A percentile compares a stretch with the other conserved stretches of the same genome.
phyloP scores from a whole-genome alignment of 2,888 invertebrate genomes.

The Sminthurides aquaticus region DNA sequence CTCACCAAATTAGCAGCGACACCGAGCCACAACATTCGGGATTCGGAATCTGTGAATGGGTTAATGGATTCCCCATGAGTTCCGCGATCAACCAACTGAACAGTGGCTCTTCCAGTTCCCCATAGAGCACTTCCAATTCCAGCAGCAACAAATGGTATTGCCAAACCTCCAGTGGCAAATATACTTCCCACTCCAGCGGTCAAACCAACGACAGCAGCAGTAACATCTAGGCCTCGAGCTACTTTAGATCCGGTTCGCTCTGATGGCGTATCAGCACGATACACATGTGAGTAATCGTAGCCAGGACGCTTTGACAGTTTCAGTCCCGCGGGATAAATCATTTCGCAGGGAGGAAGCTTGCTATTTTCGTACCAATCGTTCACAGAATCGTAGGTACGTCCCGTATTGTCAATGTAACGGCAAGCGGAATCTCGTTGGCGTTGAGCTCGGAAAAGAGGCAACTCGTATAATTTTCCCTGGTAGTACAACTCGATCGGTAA shows the following conservation, averaged over 20 bases:
- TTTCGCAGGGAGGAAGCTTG: neutral
- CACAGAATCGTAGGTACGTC: neutral
- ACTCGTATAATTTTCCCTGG: neutral
- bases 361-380: neutral
- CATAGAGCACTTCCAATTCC: neutral
- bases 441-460: neutral
- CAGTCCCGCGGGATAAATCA: neutral
- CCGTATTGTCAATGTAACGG: neutral
- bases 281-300: neutral
- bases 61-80: neutral
- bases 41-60: neutral
- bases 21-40: neutral
- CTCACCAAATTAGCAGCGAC: neutral
- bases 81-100: neutral
- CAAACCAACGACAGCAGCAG: neutral
- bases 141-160: neutral
- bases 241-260: neutral
- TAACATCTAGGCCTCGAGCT: neutral
- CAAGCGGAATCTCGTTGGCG: neutral
- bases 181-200: neutral
- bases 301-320: neutral
- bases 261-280: neutral
- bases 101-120: neutral
- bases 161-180: neutral
- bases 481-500: neutral